These are phyloP conservation scores for Steinernema carpocapsae DNA, from an alignment of 2,888 invertebrate species.

Conservation along the genomic window DNA sequence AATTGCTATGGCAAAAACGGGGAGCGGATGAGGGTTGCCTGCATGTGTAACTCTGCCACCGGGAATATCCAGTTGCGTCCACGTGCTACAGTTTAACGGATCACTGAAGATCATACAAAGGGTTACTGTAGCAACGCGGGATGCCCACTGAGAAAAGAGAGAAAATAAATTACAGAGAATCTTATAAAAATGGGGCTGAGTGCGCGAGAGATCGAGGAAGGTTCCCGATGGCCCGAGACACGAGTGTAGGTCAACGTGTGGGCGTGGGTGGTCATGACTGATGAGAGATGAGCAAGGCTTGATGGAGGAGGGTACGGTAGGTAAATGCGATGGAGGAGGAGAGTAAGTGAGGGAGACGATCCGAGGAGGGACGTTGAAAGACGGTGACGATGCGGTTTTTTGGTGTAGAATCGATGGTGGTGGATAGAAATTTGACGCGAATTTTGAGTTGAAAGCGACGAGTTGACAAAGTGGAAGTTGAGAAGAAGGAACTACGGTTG, in stretches of 20 bases:
- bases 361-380: conserved; percentile 8
- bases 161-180: background rate
- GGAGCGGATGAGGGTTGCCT: conserved; percentile 1
- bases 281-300: background rate
- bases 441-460: conserved; percentile 30
- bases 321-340: conserved; percentile 25
- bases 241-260: conserved; percentile 17
- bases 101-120: conserved; percentile 17
- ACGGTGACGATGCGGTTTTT: conserved; percentile 21
- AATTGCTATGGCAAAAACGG: conserved; percentile 14
- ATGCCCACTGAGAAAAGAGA: conserved; percentile 1
- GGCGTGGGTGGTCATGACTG: background rate
- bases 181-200: conserved; percentile 9
- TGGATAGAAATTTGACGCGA: conserved; percentile 29
- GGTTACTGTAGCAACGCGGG: conserved; percentile 25
- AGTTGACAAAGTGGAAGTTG: background rate
- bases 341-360: conserved; percentile 31
- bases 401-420: conserved; percentile 22
- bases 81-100: background rate
- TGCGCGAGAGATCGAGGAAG: conserved; percentile 33
- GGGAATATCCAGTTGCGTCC: conserved; percentile 35
- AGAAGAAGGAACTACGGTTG: background rate
- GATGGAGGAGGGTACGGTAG: conserved; percentile 22
- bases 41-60: conserved; percentile 26
- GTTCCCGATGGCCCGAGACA: conserved; percentile 35